Evolutionary conservation across 2,113 vertebrate species (phyloP).

Genomic region (Takifugu flavidus): DNA sequence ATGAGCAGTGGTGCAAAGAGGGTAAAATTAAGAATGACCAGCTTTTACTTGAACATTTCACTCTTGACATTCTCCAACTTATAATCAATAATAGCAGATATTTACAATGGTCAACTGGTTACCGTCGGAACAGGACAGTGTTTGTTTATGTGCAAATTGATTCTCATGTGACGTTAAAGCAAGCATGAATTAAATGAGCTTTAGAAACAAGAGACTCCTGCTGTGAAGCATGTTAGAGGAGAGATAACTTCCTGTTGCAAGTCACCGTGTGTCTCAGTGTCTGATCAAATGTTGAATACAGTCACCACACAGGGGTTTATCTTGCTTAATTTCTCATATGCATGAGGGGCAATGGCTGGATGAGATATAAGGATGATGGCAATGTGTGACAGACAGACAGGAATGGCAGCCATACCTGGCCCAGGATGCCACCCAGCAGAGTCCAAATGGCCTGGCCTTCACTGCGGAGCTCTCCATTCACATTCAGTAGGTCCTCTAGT

Average conservation of each 20-base stretch:
- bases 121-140: conserved; percentile 54
- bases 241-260: conserved; percentile 11
- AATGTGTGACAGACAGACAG: no score
- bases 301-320: no score
- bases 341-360: not conserved
- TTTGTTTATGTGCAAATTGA: conserved; percentile 57
- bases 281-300: no score
- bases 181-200: conserved; percentile 75
- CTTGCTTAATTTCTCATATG: no score
- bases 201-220: conserved; percentile 53
- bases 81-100: conserved; percentile 42
- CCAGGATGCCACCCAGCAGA: conserved; percentile 87
- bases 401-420: conserved; percentile 83
- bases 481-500: conserved; percentile 91
- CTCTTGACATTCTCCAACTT: conserved; percentile 43
- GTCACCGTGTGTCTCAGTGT: conserved; percentile 6
- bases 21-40: no score
- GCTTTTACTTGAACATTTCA: conserved; percentile 17
- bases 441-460: conserved; percentile 94
- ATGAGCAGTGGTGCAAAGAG: no score
- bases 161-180: conserved; percentile 70
- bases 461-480: conserved; percentile 87
- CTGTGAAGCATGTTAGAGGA: no score
- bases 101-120: conserved; percentile 34
- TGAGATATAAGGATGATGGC: not conserved